A percentile compares a stretch with the other conserved stretches of the same genome.
Evolutionary conservation across 1,140 invertebrate species (phyloP).

Genomic region (Heliconius melpomene): DNA sequence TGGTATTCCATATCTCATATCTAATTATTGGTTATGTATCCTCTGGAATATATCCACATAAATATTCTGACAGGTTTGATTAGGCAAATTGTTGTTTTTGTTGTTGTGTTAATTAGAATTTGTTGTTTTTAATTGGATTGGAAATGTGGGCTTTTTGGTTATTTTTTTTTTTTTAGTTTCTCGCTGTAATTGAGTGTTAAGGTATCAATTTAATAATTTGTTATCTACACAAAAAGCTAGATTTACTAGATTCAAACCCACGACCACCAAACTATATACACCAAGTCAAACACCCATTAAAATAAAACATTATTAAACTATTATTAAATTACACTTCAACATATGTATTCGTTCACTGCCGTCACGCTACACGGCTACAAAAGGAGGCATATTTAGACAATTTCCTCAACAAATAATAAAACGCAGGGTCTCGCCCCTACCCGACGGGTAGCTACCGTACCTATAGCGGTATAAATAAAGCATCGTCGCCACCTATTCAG

Average conservation of each 20-base stretch:
- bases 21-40: conserved; percentile 46
- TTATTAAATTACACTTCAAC: conserved; percentile 20
- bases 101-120: conserved; percentile 38
- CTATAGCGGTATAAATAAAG: conserved; percentile 54
- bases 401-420: conserved; percentile 64
- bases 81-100: conserved; percentile 35
- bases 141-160: neutral
- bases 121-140: neutral
- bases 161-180: no score
- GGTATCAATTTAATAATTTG: no score
- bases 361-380: conserved; percentile 25
- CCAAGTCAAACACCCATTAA: no score
- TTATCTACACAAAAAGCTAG: no score
- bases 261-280: no score
- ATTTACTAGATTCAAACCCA: no score
- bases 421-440: conserved; percentile 55
- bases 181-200: no score
- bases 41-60: conserved; percentile 9
- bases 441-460: neutral
- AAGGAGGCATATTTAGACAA: conserved; percentile 71
- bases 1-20: conserved; percentile 36
- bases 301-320: neutral
- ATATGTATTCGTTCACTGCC: neutral
- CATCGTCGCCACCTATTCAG: conserved; percentile 54
- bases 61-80: conserved; percentile 40